Base-by-base conservation (phyloP, 2,888 invertebrate species). In the Agriopis marginaria region DNA sequence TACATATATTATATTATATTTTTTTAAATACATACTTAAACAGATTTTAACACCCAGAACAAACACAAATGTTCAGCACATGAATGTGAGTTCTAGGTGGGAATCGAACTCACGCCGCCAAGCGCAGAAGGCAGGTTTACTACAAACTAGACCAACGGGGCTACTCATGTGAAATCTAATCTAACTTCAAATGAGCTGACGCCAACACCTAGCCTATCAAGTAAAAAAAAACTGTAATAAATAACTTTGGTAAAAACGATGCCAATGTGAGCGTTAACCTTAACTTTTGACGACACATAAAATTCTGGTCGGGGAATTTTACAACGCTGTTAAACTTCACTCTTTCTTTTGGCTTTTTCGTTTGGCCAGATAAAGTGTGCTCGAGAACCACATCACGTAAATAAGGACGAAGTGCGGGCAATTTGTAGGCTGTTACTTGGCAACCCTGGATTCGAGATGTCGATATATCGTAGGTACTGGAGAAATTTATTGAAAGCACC, bases 361-460 rank as follows among this genome's bases (percentile, higher is more conserved):
- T 66, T 58, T 39, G 56, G 60, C 66, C 42, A 66, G 65, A 66
- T 54, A 68, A 68, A 72, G 71, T 72, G 64, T 71, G 74, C 79
- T 87, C 78, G 71, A 77, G 79, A 88, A 79, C 75, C 88, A 75
- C 79, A 80, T 85, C 88, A 88, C 88, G 89, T 88, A 84, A 79
- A 81, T 80, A 83, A 83, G 83, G 84, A 83, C 83, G 84, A 85
- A 86, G 83, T 86, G 86, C 77, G 73, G 70, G 83, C 86, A 84
- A 89, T 88, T 88, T 87, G 89, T 87, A 84, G 80, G 80, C 85
- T 78, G 83, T 87, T 86, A 85, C 84, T 73, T 64, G 65, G 74
- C 76, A 78, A 79, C 82, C 83, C 80, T 77, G 80, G 79, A 79
- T 81, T 77, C 74, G 71, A 81, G 79, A 75, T 82, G 75, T 83